Conservation (phyloP, 2,797 vertebrate genomes). For the Hirundo rustica region DNA sequence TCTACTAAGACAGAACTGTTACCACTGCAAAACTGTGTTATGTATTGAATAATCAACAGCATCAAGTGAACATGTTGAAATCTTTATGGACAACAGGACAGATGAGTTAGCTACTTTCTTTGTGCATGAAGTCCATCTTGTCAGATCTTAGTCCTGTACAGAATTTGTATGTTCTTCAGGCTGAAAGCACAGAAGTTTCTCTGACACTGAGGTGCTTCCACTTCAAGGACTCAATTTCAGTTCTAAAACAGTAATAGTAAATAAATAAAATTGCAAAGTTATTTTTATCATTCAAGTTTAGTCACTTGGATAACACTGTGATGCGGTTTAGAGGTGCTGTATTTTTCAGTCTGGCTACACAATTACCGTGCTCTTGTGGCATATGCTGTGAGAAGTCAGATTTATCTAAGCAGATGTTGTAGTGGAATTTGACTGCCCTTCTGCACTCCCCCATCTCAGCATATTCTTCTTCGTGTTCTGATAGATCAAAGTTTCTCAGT, state of each 20-base stretch:
- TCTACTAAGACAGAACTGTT: neutral
- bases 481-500: neutral
- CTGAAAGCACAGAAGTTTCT: neutral
- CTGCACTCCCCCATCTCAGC: accelerated
- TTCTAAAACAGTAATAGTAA: neutral
- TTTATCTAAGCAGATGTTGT: neutral
- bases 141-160: neutral
- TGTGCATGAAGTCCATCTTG: neutral
- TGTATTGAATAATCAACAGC: neutral
- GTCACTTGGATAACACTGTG: neutral
- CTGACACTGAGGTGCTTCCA: neutral
- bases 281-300: neutral
- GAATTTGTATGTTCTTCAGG: neutral
- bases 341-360: neutral
- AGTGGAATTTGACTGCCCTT: neutral
- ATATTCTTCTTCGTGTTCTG: neutral
- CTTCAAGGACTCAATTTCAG: neutral
- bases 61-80: neutral
- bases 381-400: neutral
- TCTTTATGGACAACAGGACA: neutral
- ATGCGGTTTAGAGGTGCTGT: neutral
- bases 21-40: neutral
- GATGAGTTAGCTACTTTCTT: neutral
- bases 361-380: neutral
- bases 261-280: neutral